Conservation (phyloP, 2,113 vertebrate genomes). For the Phocoena sinus region DNA sequence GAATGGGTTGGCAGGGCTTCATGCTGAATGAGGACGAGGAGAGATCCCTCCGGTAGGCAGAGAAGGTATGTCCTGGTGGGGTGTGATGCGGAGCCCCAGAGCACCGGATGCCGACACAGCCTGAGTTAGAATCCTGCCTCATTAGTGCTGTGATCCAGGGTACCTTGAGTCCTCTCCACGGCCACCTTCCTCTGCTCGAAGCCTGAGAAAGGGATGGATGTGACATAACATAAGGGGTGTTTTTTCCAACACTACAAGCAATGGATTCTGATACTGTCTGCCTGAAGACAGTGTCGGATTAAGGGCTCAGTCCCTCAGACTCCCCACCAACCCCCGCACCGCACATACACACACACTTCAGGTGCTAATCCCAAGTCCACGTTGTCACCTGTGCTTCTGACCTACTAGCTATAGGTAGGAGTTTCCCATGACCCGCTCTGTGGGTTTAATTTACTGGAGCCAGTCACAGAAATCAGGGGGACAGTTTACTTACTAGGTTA, state of each 20-base stretch:
- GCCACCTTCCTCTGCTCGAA: not conserved
- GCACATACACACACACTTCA: not conserved
- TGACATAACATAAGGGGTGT: not conserved
- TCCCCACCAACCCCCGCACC: not conserved
- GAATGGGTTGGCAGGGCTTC: not conserved
- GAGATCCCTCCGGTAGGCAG: not conserved
- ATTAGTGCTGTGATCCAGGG: not conserved
- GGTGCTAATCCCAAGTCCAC: not conserved
- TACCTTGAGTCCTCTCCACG: accelerated
- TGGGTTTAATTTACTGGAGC: not conserved
- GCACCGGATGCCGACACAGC: accelerated
- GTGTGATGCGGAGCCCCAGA: not conserved
- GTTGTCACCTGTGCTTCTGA: not conserved
- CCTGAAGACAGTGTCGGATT: not conserved
- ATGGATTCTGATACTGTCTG: not conserved
- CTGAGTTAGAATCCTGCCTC: not conserved
- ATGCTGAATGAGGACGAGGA: not conserved
- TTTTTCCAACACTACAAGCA: not conserved
- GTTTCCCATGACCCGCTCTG: not conserved
- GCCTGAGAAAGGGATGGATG: not conserved
- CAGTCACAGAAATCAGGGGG: not conserved
- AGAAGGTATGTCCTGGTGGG: not conserved
- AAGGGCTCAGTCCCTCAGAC: not conserved
- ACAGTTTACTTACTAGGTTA: not conserved
- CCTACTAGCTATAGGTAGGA: not conserved